phyloP scores from a whole-genome alignment of 1,140 invertebrate genomes.

The Pseudoatta argentina region DNA sequence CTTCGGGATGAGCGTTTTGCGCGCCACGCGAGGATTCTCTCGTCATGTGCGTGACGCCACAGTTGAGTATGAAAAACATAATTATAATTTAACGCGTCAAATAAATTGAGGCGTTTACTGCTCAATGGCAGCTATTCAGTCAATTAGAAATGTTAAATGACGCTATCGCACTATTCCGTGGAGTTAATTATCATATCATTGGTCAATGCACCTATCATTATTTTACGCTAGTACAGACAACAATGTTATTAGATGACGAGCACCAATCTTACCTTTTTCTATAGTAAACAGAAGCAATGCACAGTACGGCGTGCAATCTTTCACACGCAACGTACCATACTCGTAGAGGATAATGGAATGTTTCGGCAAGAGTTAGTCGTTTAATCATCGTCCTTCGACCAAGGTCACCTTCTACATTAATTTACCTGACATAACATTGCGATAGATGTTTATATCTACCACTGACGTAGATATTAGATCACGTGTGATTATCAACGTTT shows the following conservation, averaged over 20 bases:
- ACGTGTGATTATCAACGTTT: background rate
- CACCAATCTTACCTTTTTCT: conserved; percentile 28
- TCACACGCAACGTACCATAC: background rate
- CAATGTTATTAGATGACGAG: conserved; percentile 40
- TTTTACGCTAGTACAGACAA: background rate
- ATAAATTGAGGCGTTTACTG: conserved; percentile 23
- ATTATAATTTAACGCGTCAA: conserved; percentile 37
- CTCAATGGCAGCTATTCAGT: background rate
- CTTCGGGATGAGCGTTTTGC: background rate
- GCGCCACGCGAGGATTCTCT: background rate
- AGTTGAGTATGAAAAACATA: background rate
- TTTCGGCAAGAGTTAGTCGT: conserved; percentile 44
- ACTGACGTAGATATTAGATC: conserved; percentile 50
- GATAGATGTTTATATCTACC: conserved; percentile 56
- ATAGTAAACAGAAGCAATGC: conserved; percentile 34
- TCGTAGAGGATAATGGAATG: conserved; percentile 17
- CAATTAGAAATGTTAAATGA: conserved; percentile 21
- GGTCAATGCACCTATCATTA: conserved; percentile 37
- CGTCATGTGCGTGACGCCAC: conserved; percentile 26
- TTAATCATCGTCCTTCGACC: conserved; percentile 61
- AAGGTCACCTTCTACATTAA: conserved; percentile 69
- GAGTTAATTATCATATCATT: conserved; percentile 17
- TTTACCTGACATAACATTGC: conserved; percentile 39
- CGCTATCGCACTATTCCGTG: conserved; percentile 3
- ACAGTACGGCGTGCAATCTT: background rate